Conservation (phyloP, 2,797 vertebrate species). For the Leptodactylus fallax region DNA sequence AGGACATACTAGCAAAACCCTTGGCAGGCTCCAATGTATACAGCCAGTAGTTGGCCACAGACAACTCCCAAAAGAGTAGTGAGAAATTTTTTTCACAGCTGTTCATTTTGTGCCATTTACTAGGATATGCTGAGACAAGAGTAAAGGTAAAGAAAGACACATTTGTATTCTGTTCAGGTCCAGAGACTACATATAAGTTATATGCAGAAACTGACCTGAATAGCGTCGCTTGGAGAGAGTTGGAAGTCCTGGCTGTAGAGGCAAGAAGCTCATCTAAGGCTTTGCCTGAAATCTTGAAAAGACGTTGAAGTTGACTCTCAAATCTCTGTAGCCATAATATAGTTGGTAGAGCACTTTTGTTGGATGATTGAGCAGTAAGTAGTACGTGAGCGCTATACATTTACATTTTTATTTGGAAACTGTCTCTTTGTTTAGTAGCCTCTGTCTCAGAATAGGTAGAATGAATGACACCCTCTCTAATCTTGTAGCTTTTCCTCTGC, state of each 20-base stretch:
- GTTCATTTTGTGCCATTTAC: too few relatives aligned
- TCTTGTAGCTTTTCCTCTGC: slow-evolving; percentile 10
- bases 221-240: too few relatives aligned
- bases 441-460: not conserved
- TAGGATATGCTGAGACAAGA: too few relatives aligned
- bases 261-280: not conserved
- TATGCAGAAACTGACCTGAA: not conserved
- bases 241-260: too few relatives aligned
- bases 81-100: too few relatives aligned
- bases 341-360: not conserved
- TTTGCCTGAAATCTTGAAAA: not conserved
- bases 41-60: too few relatives aligned
- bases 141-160: too few relatives aligned
- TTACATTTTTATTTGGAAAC: slow-evolving; percentile 29
- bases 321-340: not conserved
- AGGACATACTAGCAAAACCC: too few relatives aligned
- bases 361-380: not conserved
- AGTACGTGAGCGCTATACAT: not conserved
- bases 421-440: not conserved
- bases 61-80: too few relatives aligned
- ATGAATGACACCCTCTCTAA: not conserved
- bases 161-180: too few relatives aligned
- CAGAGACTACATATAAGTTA: too few relatives aligned
- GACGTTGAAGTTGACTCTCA: not conserved
- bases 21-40: too few relatives aligned